Conservation (phyloP, 2,888 invertebrate species). For the Lypha dubia region DNA sequence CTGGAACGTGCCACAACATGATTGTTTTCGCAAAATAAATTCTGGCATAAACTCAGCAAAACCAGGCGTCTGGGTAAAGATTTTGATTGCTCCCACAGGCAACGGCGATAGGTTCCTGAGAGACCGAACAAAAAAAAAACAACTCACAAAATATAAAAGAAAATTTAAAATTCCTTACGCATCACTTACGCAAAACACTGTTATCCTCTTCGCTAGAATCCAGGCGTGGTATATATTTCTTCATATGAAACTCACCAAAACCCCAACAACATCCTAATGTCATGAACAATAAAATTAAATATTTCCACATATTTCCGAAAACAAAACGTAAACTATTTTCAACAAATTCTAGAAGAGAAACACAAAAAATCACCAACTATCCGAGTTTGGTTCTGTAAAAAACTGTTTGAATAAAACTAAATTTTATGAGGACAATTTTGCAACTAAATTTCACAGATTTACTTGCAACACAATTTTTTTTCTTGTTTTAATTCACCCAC, state of each 20-base stretch:
- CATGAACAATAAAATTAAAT: constrained; percentile 55
- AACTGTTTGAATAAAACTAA: constrained; percentile 52
- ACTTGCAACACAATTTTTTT: constrained; percentile 22
- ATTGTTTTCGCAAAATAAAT: constrained; percentile 82
- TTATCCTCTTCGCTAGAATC: constrained; percentile 78
- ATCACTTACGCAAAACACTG: constrained; percentile 77
- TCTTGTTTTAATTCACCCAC: neutral
- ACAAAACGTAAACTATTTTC: neutral
- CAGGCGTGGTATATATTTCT: constrained; percentile 78
- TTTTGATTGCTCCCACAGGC: constrained; percentile 83
- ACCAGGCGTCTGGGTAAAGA: constrained; percentile 81
- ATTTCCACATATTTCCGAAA: constrained; percentile 51
- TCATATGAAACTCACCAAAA: constrained; percentile 80
- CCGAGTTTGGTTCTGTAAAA: constrained; percentile 51
- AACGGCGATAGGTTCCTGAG: constrained; percentile 81
- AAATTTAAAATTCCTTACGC: neutral
- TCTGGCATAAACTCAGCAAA: constrained; percentile 81
- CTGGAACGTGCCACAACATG: constrained; percentile 81
- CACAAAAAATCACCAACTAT: constrained; percentile 22
- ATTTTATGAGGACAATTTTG: neutral
- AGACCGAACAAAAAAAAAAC: neutral
- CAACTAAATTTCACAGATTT: constrained; percentile 40
- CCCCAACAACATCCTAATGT: constrained; percentile 72
- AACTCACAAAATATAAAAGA: neutral
- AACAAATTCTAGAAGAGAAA: neutral